These are phyloP conservation scores for Acleris cristana DNA, from an alignment of 2,888 invertebrate species.

Conservation along the genomic window DNA sequence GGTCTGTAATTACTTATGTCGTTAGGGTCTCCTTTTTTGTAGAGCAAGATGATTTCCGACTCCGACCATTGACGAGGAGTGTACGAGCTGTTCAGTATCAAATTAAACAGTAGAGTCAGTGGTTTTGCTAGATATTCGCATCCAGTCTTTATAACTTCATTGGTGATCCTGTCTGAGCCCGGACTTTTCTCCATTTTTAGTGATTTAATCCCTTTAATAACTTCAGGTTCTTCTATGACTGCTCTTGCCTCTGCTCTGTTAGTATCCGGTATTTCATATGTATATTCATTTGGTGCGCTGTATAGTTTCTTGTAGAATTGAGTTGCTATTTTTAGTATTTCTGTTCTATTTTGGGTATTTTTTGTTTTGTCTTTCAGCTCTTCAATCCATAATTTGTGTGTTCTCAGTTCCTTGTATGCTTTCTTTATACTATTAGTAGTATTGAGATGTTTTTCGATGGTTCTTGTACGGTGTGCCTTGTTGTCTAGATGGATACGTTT, in stretches of 20 bases:
- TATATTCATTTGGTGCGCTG: no score
- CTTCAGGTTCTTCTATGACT: neutral
- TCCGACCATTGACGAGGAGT: conserved; percentile 9
- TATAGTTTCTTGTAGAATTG: conserved; percentile 3
- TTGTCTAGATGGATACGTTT: neutral
- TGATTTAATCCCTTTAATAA: neutral
- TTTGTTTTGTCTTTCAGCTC: neutral
- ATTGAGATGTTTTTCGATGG: no score
- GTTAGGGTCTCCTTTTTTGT: neutral
- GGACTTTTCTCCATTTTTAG: neutral
- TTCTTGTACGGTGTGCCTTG: neutral
- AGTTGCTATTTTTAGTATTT: neutral
- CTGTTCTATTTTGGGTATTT: neutral
- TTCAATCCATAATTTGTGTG: conserved; percentile 5
- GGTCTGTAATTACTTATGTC: neutral
- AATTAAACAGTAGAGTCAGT: neutral
- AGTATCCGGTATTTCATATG: neutral
- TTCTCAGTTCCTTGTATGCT: conserved; percentile 2
- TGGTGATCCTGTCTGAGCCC: neutral
- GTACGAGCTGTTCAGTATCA: neutral
- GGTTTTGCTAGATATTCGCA: neutral
- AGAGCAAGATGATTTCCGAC: conserved; percentile 1
- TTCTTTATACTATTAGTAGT: no score
- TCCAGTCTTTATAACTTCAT: neutral
- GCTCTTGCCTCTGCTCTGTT: no score